These are phyloP conservation scores for Latheticus oryzae DNA, from an alignment of 2,888 invertebrate genomes.

Conservation along the genomic window DNA sequence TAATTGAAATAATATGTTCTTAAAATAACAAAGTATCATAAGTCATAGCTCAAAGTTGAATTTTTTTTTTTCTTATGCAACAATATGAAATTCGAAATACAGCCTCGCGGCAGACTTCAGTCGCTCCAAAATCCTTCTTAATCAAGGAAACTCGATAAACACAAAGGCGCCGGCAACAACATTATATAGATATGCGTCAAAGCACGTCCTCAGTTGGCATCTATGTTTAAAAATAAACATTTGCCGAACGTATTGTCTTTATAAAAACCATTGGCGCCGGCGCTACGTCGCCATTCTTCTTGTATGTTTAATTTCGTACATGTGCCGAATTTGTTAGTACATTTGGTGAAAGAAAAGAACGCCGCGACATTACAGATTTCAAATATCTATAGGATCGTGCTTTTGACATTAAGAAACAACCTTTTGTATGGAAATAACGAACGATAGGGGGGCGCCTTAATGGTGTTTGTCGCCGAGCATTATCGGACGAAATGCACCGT, in stretches of 20 bases:
- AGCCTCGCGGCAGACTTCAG: no score
- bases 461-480: conserved; percentile 44
- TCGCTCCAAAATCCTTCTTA: no score
- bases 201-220: conserved; percentile 28
- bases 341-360: conserved; percentile 1
- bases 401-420: conserved; percentile 25
- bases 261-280: conserved; percentile 30
- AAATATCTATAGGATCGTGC: no score
- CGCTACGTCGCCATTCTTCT: conserved; percentile 30
- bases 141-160: no score
- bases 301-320: conserved; percentile 22
- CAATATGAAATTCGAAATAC: no score
- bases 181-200: conserved; percentile 44
- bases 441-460: conserved; percentile 43
- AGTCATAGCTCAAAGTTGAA: no score
- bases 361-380: conserved; percentile 2
- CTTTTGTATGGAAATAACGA: conserved; percentile 35
- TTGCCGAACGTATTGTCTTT: conserved; percentile 36
- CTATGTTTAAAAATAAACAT: conserved; percentile 39
- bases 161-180: conserved; percentile 48
- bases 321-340: conserved; percentile 12
- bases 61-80: no score
- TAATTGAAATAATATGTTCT: no score
- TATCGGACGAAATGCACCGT: conserved; percentile 44
- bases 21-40: no score